These are phyloP conservation scores for Volucella inflata DNA, from an alignment of 2,888 invertebrate species.

Conservation along the genomic window DNA sequence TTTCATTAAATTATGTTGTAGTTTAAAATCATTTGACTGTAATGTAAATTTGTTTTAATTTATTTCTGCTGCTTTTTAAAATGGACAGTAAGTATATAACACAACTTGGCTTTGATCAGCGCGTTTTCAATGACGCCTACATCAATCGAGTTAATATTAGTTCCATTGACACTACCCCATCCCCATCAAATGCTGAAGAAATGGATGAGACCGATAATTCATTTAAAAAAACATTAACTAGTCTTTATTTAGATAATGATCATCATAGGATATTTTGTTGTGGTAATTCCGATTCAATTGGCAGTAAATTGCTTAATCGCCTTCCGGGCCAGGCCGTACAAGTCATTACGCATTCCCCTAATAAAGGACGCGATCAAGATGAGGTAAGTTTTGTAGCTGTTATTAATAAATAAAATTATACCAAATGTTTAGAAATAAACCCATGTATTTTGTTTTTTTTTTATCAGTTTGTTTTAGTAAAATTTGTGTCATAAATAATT, in stretches of 20 bases:
- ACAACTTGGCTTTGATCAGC: slow-evolving; percentile 77
- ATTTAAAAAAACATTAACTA: slow-evolving; percentile 79
- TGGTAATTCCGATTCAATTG: slow-evolving; percentile 77
- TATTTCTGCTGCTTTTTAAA: slow-evolving; percentile 40
- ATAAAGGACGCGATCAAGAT: slow-evolving; percentile 41
- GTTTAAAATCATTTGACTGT: slow-evolving; percentile 18
- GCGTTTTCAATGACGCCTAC: slow-evolving; percentile 84
- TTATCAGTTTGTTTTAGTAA: neutral
- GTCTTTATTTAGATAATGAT: slow-evolving; percentile 82
- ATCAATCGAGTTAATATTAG: slow-evolving; percentile 84
- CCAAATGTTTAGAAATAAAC: too few relatives aligned
- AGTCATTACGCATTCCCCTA: slow-evolving; percentile 85
- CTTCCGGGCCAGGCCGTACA: slow-evolving; percentile 91
- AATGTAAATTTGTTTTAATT: slow-evolving; percentile 45
- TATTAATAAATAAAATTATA: too few relatives aligned
- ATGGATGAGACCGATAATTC: slow-evolving; percentile 83
- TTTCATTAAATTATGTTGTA: neutral
- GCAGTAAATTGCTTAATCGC: slow-evolving; percentile 78
- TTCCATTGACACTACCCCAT: slow-evolving; percentile 83
- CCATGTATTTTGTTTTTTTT: neutral
- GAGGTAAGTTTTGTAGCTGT: slow-evolving; percentile 56
- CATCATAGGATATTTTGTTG: slow-evolving; percentile 83
- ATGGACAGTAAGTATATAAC: slow-evolving; percentile 82
- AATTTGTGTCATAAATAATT: neutral
- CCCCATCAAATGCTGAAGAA: slow-evolving; percentile 77